These are phyloP conservation scores for Tribolium castaneum DNA, from an alignment of 1,140 invertebrate genomes.

Conservation along the genomic window DNA sequence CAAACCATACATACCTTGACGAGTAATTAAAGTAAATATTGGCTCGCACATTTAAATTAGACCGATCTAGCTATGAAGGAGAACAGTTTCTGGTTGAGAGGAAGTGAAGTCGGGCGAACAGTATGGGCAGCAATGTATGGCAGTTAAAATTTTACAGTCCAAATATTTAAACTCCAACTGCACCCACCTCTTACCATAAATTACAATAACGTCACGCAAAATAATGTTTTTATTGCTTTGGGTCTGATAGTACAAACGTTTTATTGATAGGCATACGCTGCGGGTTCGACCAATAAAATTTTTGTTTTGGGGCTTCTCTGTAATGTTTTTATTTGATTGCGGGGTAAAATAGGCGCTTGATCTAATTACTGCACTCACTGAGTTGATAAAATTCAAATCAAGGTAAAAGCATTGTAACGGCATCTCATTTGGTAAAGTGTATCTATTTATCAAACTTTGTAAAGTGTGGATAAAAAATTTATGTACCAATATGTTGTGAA, in stretches of 20 bases:
- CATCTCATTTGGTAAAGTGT: not conserved
- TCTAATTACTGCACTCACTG: not conserved
- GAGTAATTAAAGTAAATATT: not conserved
- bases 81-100: not conserved
- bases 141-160: not conserved
- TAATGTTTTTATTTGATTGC: too few species aligned
- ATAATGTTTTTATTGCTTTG: not conserved
- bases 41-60: not conserved
- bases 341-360: too few species aligned
- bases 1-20: not conserved
- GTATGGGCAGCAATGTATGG: not conserved
- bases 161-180: not conserved
- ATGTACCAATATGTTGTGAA: too few species aligned
- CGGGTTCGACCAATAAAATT: too few species aligned
- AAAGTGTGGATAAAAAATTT: too few species aligned
- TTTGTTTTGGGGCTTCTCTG: too few species aligned
- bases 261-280: too few species aligned
- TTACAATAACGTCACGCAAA: not conserved
- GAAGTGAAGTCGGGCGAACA: not conserved
- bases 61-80: not conserved
- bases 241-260: not conserved
- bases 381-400: not conserved
- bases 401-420: constrained; percentile 6
- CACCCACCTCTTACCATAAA: not conserved
- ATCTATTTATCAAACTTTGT: not conserved